phyloP scores from a whole-genome alignment of 2,888 invertebrate species.

The Eudasyphora cyanicolor region DNA sequence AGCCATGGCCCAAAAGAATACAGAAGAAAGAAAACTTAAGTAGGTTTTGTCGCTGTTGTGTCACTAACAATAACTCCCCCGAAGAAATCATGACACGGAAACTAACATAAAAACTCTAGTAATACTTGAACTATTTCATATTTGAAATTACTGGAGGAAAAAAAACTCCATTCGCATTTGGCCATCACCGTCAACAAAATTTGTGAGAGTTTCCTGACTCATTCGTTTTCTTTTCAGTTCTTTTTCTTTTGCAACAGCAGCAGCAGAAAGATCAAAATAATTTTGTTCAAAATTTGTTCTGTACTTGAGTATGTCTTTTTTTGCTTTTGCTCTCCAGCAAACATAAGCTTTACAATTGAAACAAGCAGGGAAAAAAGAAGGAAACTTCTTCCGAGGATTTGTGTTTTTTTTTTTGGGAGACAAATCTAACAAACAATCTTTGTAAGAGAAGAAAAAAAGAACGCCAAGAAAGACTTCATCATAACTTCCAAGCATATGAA shows the following conservation, averaged over 20 bases:
- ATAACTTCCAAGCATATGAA: conserved; percentile 55
- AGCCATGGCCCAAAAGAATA: too few species aligned
- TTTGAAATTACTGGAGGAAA: background rate
- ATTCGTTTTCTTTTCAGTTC: background rate
- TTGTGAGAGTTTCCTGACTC: conserved; percentile 13
- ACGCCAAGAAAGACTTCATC: conserved; percentile 42
- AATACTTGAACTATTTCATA: conserved; percentile 34
- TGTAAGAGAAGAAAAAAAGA: background rate
- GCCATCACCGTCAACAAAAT: conserved; percentile 60
- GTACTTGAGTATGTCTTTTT: background rate
- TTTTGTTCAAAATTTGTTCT: conserved; percentile 17
- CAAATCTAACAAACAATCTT: conserved; percentile 25
- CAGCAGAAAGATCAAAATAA: conserved; percentile 2
- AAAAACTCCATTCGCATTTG: background rate
- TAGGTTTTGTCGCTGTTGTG: background rate
- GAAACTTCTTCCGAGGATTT: background rate
- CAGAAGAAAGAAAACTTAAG: too few species aligned
- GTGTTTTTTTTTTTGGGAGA: background rate
- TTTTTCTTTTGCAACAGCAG: conserved; percentile 18
- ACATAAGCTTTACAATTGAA: background rate
- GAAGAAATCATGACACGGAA: conserved; percentile 51
- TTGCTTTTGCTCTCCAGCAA: background rate
- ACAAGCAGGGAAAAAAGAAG: background rate
- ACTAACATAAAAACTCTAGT: conserved; percentile 51
- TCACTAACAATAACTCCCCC: conserved; percentile 25